Evolutionary conservation across 2,113 vertebrate species (phyloP), one percentile per base, ranked within the genome.

Genomic region (Triplophysa dalaica): DNA sequence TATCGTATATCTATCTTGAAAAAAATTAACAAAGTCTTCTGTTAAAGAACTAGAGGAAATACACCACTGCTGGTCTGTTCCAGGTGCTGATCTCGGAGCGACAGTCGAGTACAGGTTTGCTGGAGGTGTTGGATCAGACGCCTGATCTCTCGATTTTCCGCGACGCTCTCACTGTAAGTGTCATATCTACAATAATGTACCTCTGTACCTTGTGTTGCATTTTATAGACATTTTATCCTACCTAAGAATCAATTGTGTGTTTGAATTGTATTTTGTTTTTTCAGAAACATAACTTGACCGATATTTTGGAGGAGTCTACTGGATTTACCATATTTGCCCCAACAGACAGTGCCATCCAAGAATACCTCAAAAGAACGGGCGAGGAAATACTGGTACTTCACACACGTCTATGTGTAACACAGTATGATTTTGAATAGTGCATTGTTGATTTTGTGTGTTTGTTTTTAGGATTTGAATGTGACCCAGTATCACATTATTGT

Each of bases 241-340:
- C 9, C 50, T 5, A 17, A 52, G 4, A 0, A n/a, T 56, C 19
- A 54, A 6, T 56, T 66, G n/a, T 66, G n/a, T 26, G 16, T 65
- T 16, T 14, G 41, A 72, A 50, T 13, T 74, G 7, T 26, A 21
- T 2, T 26, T 45, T 62, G n/a, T 61, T 24, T 64, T 85, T 86
- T 79, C 84, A 99, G 97, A 92, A 94, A 77, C 93, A 96, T 67
- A 90, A 89, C 48, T 89, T 99, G 87, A 93, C 91, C 0, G 78
- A 80, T 0, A 83, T 89, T 50, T 93, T 99, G 5, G 94, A 96
- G 85, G 88, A 83, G 0, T 89, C 89, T 0, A 80, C 86, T 0
- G 64, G 89, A 0, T 98, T 96, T 82, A 98, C 97, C 0, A 76
- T 98, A 69, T 99, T 99, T 79, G 94, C 94, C 17, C 97, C 96